Base-by-base conservation (phyloP, 2,888 invertebrate species). In the Xestia ashworthii region DNA sequence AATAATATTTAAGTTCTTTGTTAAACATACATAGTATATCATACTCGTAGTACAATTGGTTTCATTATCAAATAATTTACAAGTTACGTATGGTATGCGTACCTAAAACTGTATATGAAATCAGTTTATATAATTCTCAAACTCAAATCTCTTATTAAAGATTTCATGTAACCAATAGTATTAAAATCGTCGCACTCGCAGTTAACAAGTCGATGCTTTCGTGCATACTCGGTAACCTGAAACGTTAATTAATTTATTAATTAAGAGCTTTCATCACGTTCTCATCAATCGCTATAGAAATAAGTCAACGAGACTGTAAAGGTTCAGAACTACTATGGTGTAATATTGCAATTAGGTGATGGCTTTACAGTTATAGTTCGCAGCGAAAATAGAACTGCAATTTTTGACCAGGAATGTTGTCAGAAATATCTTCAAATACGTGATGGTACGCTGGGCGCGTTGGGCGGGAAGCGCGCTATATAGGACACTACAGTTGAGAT, bases 401-500 rank as follows among this genome's bases (percentile, higher is more conserved):
- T 22, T 76, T 72, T 64, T 41, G n/a, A 48, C 44, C 8, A n/a
- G 14, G n/a, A 87, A 78, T 72, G 67, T 46, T 72, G 55, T 32
- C 32, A 46, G 70, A 80, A 72, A 65, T 50, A 32, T 66, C 55
- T 67, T 50, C 38, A 74, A 80, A 86, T 71, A 69, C 68, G 19
- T 58, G 48, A 41, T 71, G 38, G 48, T 65, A 62, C 3, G 38
- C 38, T 41, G 67, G 41, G 38, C 32, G 74, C 22, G 53, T 58
- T 44, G 69, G 48, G 71, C 64, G 64, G 19, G 12, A 46, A 58
- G 19, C 62, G 16, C 44, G 76, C 76, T 68, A 71, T 76, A 58
- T 66, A 50, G 67, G 74, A 74, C 74, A 75, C 73, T 74, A 81
- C 76, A 79, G 78, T 81, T 81, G 87, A 88, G 84, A 90, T 88